phyloP scores from a whole-genome alignment of 2,888 invertebrate species.

The Venusia cambrica region DNA sequence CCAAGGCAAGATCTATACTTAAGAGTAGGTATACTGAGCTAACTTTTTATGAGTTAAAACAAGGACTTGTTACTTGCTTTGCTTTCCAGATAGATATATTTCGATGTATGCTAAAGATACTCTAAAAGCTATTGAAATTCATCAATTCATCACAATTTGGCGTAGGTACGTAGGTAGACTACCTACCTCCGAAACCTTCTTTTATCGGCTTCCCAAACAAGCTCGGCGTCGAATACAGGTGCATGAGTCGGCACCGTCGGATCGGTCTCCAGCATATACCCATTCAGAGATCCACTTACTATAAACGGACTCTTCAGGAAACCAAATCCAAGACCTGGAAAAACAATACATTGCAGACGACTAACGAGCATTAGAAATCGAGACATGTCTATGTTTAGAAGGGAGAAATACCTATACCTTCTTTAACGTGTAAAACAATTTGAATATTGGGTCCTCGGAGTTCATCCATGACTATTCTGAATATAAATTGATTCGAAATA shows the following conservation, averaged over 20 bases:
- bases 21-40: no score
- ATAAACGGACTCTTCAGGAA: slow-evolving; percentile 76
- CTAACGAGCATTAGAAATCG: no score
- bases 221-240: slow-evolving; percentile 86
- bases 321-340: slow-evolving; percentile 80
- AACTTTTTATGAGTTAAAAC: no score
- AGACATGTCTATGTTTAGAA: no score
- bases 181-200: slow-evolving; percentile 83
- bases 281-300: slow-evolving; percentile 83
- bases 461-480: slow-evolving; percentile 81
- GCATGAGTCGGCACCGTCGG: slow-evolving; percentile 78
- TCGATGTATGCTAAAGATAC: no score
- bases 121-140: no score
- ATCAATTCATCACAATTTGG: no score
- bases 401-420: slow-evolving; percentile 74
- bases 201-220: slow-evolving; percentile 90
- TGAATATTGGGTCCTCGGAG: slow-evolving; percentile 83
- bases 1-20: no score
- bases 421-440: slow-evolving; percentile 84
- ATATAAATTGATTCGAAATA: slow-evolving; percentile 41
- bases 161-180: no score
- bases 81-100: no score
- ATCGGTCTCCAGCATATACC: slow-evolving; percentile 85
- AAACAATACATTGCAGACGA: no score
- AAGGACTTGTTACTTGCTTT: no score